Base-by-base conservation (phyloP, 2,113 vertebrate species). In the Jacana jacana region DNA sequence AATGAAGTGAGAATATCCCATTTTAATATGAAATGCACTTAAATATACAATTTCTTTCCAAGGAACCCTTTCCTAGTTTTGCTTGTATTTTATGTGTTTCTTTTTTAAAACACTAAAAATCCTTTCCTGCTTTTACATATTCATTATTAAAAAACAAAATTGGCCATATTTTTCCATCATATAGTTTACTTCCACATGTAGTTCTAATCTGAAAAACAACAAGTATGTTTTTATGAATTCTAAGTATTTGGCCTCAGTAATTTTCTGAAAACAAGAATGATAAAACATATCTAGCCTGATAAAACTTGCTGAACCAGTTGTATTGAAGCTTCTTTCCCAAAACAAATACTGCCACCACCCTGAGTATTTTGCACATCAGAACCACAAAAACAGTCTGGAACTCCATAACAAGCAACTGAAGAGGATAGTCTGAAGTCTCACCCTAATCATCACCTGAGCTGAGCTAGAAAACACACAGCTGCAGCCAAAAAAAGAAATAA, bases 321-420 rank as follows among this genome's bases (percentile, higher is more conserved):
- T 42, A 86, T 10, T n/a, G 39, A 91, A 86, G 87, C 37, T 58
- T 85, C 89, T 87, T 85, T 94, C 91, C 63, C 89, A 91, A 97
- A 97, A 94, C 91, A 96, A 95, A 91, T 27, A 51, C 63, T 79
- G 75, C 81, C 40, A 40, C 85, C 84, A 95, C 87, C 95, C 75
- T 63, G 70, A 89, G 85, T n/a, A 82, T 91, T 73, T 51, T 93
- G 70, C 85, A 92, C 81, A 18, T 72, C 69, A 81, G 78, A 89
- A 91, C 17, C 35, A 92, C 78, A 89, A 89, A 92, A 57, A 91
- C 63, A 87, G 94, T 91, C 91, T 60, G 86, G 52, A 91, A 37
- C 64, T 76, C 35, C 7, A 0, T 10, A 81, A 68, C 31, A 84
- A 10, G 60, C 64, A 89, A 77, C n/a, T 64, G 55, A 52, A 84